Conservation (phyloP, 2,113 vertebrate species). For the Proterorhinus semilunaris region DNA sequence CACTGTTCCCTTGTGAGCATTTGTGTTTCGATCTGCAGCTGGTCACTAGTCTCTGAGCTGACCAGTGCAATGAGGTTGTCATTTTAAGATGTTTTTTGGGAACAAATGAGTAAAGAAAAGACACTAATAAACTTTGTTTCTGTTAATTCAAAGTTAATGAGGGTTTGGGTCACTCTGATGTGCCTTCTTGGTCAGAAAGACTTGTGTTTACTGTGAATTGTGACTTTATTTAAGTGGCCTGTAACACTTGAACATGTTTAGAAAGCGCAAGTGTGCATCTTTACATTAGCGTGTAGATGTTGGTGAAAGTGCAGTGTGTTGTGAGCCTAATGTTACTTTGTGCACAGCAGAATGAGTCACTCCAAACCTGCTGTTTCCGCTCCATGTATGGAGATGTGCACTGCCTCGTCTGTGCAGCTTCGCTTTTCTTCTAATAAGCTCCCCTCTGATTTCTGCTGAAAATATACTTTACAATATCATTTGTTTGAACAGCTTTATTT, state of each 20-base stretch:
- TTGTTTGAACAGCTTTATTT: constrained; percentile 34
- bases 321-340: constrained; percentile 27
- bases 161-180: constrained; percentile 6
- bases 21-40: constrained; percentile 28
- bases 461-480: neutral
- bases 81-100: constrained; percentile 21
- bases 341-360: constrained; percentile 59
- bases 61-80: constrained; percentile 9
- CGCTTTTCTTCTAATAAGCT: constrained; percentile 39
- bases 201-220: constrained; percentile 41
- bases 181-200: constrained; percentile 44
- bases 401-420: constrained; percentile 37
- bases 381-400: constrained; percentile 78
- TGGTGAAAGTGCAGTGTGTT: neutral
- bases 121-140: neutral
- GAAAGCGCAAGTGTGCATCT: constrained; percentile 21
- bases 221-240: constrained; percentile 38
- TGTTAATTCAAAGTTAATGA: constrained; percentile 16
- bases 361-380: constrained; percentile 73
- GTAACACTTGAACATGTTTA: constrained; percentile 38
- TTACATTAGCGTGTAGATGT: constrained; percentile 40
- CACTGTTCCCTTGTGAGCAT: neutral
- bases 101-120: neutral
- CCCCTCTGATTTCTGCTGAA: constrained; percentile 21
- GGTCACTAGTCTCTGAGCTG: constrained; percentile 31